Conservation (phyloP, 92 coral and sea anemone genomes). For the Plumapathes pennacea region DNA sequence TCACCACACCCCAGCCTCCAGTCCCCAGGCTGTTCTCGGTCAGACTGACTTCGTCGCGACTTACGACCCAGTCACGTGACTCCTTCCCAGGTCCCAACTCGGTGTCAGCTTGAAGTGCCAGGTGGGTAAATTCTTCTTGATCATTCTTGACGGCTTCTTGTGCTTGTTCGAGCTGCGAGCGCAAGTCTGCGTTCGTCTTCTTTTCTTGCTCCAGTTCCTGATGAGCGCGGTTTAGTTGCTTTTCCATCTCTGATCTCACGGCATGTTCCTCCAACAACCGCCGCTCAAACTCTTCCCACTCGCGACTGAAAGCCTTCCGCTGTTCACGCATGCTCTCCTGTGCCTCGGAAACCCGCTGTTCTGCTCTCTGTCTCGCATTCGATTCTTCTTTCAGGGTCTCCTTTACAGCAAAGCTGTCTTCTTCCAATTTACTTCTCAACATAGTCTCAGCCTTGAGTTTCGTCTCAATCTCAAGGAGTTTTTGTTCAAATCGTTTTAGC, state of each 20-base stretch:
- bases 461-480: conserved; percentile 24
- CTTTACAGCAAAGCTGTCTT: conserved; percentile 43
- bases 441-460: conserved; percentile 17
- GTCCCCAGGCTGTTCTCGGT: conserved; percentile 56
- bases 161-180: conserved; percentile 45
- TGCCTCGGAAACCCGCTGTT: conserved; percentile 53
- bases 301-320: conserved; percentile 67
- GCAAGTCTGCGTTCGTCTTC: conserved; percentile 24
- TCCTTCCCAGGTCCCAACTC: conserved; percentile 4
- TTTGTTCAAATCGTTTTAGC: conserved; percentile 10
- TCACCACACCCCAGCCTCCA: conserved; percentile 93
- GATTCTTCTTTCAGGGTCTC: conserved; percentile 34
- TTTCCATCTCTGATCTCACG: conserved; percentile 49
- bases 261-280: conserved; percentile 79
- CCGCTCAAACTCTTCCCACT: conserved; percentile 81
- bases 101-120: conserved; percentile 7
- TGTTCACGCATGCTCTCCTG: conserved; percentile 52
- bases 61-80: conserved; percentile 81
- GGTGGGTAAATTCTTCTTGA: conserved; percentile 32
- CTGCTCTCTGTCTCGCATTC: conserved; percentile 17
- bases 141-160: conserved; percentile 11
- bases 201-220: conserved; percentile 49
- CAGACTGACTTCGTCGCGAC: conserved; percentile 71
- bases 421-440: conserved; percentile 17
- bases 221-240: conserved; percentile 13